phyloP scores from a whole-genome alignment of 2,888 invertebrate genomes.

The Conistra vaccinii region DNA sequence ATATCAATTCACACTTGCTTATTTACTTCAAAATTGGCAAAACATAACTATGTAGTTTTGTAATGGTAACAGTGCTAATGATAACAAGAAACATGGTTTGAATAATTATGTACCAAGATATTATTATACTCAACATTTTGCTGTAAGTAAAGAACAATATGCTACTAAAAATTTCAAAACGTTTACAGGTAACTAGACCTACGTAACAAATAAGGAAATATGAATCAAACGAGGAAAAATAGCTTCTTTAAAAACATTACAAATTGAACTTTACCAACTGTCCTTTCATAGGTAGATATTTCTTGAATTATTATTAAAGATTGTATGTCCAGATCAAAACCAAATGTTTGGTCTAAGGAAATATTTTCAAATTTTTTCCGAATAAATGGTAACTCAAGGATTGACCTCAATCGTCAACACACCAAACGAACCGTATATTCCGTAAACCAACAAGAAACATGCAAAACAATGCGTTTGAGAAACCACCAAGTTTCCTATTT shows the following conservation, averaged over 20 bases:
- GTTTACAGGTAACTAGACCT: neutral
- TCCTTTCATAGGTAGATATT: constrained; percentile 3
- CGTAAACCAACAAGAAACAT: neutral
- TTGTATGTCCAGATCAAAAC: neutral
- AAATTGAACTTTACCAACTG: neutral
- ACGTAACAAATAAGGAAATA: neutral
- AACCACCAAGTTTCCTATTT: constrained; percentile 27
- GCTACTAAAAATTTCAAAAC: neutral
- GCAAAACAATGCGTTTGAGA: constrained; percentile 23
- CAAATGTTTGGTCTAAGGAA: neutral
- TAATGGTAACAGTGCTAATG: constrained; percentile 27
- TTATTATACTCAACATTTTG: neutral
- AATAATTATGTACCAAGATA: constrained; percentile 1
- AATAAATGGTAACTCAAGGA: neutral
- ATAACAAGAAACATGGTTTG: constrained; percentile 9
- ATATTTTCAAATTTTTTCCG: neutral
- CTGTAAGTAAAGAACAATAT: neutral
- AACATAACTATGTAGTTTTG: constrained; percentile 17
- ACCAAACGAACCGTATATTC: neutral
- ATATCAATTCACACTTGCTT: constrained; percentile 25
- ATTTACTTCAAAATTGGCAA: constrained; percentile 40
- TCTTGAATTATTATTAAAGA: neutral
- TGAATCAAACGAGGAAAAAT: constrained; percentile 19
- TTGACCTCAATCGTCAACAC: neutral
- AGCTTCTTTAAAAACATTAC: neutral